phyloP scores from a whole-genome alignment of 2,797 vertebrate species.

The Mormyrops attenuatus region DNA sequence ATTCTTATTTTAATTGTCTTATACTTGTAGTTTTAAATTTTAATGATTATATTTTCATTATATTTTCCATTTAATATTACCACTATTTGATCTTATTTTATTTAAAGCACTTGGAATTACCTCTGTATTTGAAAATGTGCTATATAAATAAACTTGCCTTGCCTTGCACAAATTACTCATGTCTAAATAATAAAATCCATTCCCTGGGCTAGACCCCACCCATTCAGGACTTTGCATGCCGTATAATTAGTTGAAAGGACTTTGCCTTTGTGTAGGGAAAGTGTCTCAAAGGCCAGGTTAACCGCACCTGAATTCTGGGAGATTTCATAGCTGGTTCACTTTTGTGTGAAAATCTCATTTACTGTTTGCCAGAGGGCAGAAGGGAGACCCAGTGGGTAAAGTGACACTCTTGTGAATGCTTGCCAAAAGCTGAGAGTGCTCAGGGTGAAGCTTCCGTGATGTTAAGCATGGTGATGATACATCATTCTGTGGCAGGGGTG shows the following conservation, averaged over 20 bases:
- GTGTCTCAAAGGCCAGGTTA: background rate
- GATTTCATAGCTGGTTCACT: background rate
- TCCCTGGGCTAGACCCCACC: background rate
- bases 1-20: background rate
- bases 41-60: background rate
- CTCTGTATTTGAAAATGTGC: background rate
- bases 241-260: background rate
- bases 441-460: too few species aligned
- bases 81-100: background rate
- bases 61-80: background rate
- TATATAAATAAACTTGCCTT: background rate
- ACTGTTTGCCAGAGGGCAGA: background rate
- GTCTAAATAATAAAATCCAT: background rate
- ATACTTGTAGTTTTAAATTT: background rate
- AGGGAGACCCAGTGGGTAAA: background rate
- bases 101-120: background rate
- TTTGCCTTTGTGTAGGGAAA: background rate
- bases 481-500: background rate
- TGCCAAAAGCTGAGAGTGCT: background rate
- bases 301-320: background rate
- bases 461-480: background rate
- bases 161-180: background rate
- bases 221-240: background rate
- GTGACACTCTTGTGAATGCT: background rate
- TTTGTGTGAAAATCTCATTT: background rate